Base-by-base conservation (phyloP, 2,888 invertebrate species). In the Machimus rusticus region DNA sequence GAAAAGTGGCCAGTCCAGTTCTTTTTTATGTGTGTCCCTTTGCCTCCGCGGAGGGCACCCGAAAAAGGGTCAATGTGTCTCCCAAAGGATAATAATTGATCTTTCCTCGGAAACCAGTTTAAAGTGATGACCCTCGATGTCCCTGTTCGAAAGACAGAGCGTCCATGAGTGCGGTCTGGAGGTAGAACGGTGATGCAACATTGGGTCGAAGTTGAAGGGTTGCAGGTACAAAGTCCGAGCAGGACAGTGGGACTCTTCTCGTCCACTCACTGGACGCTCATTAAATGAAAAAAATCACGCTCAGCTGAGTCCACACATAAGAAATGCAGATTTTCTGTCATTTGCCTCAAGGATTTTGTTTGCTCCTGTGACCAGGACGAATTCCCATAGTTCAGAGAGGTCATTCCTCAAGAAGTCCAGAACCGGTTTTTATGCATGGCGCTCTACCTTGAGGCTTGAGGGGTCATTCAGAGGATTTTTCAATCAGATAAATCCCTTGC, bases 1-100 rank as follows among this genome's bases (percentile, higher is more conserved):
- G 90, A 90, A 90, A 90, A 90, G 89, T 90, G 88, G 89, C 90
- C 90, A 89, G 90, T 90, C 90, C 90, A 88, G 90, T 90, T 90
- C 89, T 89, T 23, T 86, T 81, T 84, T 77, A 39, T 77, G 74
- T 78, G 14, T 57, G 57, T 66, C 66, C 46, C 66, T 86, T 28
- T 79, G 74, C 37, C 31, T 28, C 46, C 43, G 46, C 46, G 51
- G 19, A n/a, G 77, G 74, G 8, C 19, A 23, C 12, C 9, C 6
- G 37, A 23, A 82, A 82, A 82, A 16, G 82, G 82, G 82, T 82
- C 82, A 82, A 82, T n/a, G 82, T 55, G 51, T 55, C 57, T 55
- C 57, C 34, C 34, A 34, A 37, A 55, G 79, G 39, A 78, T 78
- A 87, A 66, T 19, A 66, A 66, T 78, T 81, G 37, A 87, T 39